Evolutionary conservation across 92 coral and sea anemone genomes (phyloP).

Genomic region (Blastomussa wellsi): DNA sequence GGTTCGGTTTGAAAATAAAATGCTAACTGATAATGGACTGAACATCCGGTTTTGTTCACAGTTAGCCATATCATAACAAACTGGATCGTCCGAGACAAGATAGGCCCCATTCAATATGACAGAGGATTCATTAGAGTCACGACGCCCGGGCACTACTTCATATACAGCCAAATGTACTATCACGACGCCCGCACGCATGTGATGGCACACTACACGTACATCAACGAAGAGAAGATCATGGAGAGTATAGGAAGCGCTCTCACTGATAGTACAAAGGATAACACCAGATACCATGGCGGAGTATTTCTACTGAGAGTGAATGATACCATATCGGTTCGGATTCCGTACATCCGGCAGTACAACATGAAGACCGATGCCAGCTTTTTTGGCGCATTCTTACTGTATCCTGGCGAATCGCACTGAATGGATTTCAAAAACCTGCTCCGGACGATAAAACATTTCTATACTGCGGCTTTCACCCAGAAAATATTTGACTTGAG

Average conservation of each 20-base stretch:
- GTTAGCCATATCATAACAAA: conserved; percentile 12
- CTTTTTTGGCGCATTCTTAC: conserved; percentile 77
- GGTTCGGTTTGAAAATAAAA: no score
- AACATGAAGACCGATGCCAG: conserved; percentile 36
- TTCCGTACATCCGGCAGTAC: conserved; percentile 41
- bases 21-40: not conserved
- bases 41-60: not conserved
- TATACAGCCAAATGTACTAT: conserved; percentile 87
- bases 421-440: not conserved
- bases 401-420: conserved; percentile 28
- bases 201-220: conserved; percentile 56
- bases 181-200: conserved; percentile 24
- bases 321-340: conserved; percentile 66
- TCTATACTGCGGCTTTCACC: not conserved
- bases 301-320: conserved; percentile 65
- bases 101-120: conserved; percentile 66
- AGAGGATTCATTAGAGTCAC: conserved; percentile 49
- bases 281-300: conserved; percentile 81
- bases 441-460: not conserved
- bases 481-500: not conserved
- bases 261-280: conserved; percentile 14
- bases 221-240: conserved; percentile 58
- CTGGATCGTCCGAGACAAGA: conserved; percentile 46
- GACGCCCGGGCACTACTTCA: conserved; percentile 69
- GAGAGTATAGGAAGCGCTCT: conserved; percentile 35